Evolutionary conservation across 2,888 invertebrate species (phyloP), one percentile per base, ranked within the genome.

Genomic region (Ornithoptera alexandrae): DNA sequence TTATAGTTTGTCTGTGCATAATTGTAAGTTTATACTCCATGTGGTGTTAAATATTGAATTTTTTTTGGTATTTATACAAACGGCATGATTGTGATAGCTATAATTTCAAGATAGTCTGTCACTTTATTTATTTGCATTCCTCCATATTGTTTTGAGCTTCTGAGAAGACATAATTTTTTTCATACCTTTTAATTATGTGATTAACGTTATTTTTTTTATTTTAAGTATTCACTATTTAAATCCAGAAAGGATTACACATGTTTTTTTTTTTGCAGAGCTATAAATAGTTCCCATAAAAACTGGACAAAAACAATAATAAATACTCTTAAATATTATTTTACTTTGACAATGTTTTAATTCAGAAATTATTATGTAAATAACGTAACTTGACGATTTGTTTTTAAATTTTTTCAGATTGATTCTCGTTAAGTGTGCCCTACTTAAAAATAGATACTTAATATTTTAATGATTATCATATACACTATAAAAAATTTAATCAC

Each of bases 91-190:
- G 67, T 70, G 63, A 70, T 67, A 70, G 63, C 46, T 62, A 46
- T 70, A 60, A 46, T 61, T 67, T 65, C 67, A 61, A 53, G n/a
- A 58, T 58, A 58, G 46, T 71, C 62, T 57, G 53, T 65, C 22
- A 60, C 53, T 17, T 67, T 65, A 71, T 67, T 56, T 71, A 63
- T 79, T 80, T 79, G 84, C 79, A 83, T 82, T 85, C 82, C 79
- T 82, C 78, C 74, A 65, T 68, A 57, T n/a, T 62, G 62, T 76
- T 74, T 82, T 81, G 83, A 79, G 81, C 81, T 84, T 84, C 77
- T 76, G 72, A 74, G 80, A 82, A 73, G 36, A 58, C 22, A 15
- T 24, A 20, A 12, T 53, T 56, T 50, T 61, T 68, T 73, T 24
- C 30, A 63, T 62, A 20, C 12, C 36, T n/a, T 67, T 30, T 50